Percentiles rank a stretch among this genome's conserved stretches.
Conservation (phyloP, 2,113 vertebrate genomes). For the Poeciliopsis retropinna region DNA sequence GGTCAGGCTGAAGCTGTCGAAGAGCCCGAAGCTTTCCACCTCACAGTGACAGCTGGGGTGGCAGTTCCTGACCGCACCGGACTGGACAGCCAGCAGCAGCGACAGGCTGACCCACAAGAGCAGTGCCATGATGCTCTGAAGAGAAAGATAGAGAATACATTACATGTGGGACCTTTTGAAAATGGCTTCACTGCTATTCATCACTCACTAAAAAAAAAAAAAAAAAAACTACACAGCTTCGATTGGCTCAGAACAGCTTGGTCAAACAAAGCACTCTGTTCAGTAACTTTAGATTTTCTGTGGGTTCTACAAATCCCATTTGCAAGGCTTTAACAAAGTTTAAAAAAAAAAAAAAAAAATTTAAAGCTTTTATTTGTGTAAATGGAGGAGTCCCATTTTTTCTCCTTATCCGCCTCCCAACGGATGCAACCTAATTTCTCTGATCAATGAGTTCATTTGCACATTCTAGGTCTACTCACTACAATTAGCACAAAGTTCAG, state of each 20-base stretch:
- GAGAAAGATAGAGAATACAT: slow-evolving; percentile 12
- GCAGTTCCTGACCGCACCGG: slow-evolving; percentile 81
- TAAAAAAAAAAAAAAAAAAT: not conserved
- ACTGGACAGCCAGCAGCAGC: slow-evolving; percentile 55
- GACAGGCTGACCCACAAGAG: slow-evolving; percentile 64
- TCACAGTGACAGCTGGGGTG: slow-evolving; percentile 91
- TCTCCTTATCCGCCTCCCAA: slow-evolving; percentile 33
- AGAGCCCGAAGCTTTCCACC: slow-evolving; percentile 94
- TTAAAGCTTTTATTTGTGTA: slow-evolving; percentile 39
- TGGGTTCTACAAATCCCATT: slow-evolving; percentile 2
- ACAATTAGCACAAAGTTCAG: slow-evolving; percentile 18
- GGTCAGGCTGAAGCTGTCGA: slow-evolving; percentile 97
- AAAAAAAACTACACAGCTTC: not conserved
- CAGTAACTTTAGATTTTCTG: slow-evolving; percentile 6
- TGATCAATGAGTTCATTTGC: slow-evolving; percentile 68
- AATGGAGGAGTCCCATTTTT: slow-evolving; percentile 48
- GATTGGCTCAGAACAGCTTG: slow-evolving; percentile 1
- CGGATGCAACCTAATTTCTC: slow-evolving; percentile 58
- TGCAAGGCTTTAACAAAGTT: slow-evolving; percentile 26
- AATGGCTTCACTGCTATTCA: not conserved
- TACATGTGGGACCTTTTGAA: not conserved
- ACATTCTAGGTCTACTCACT: slow-evolving; percentile 45
- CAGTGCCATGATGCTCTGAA: slow-evolving; percentile 71
- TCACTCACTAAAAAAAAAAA: not conserved
- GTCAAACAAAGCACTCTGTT: slow-evolving; percentile 1